Conservation (phyloP, 2,888 invertebrate species). For the Pyrrhosoma nymphula region DNA sequence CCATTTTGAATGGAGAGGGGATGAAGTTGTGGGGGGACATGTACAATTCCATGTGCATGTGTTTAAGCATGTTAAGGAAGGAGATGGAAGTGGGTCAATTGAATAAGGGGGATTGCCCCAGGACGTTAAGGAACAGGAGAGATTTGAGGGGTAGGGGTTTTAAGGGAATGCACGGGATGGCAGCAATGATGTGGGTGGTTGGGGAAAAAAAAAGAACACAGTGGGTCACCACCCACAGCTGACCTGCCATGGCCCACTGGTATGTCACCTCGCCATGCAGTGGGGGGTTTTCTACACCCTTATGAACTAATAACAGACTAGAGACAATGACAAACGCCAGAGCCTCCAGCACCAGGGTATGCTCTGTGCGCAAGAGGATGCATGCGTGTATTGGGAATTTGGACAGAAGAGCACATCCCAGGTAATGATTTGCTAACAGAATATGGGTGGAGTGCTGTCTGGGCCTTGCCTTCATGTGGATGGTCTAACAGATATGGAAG, state of each 20-base stretch:
- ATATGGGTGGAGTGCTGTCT: constrained; percentile 45
- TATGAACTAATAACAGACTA: constrained; percentile 59
- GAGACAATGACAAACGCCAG: constrained; percentile 38
- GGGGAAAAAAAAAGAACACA: constrained; percentile 66
- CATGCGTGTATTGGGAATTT: constrained; percentile 60
- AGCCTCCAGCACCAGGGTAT: constrained; percentile 50
- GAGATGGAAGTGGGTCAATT: not conserved
- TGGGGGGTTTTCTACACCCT: constrained; percentile 32
- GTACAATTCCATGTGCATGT: constrained; percentile 37
- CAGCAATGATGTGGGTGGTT: constrained; percentile 57
- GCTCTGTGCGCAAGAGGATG: constrained; percentile 59
- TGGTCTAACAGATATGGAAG: constrained; percentile 48
- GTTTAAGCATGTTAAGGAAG: not conserved
- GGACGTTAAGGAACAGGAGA: not conserved
- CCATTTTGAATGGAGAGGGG: constrained; percentile 26
- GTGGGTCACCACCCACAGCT: constrained; percentile 67
- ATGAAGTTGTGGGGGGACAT: not conserved
- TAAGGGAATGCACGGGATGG: constrained; percentile 40
- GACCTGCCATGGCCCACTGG: constrained; percentile 62
- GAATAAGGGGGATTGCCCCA: constrained; percentile 40
- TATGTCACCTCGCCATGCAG: not conserved
- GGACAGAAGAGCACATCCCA: constrained; percentile 64
- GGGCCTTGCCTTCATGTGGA: constrained; percentile 58
- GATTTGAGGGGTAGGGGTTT: not conserved
- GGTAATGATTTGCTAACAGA: constrained; percentile 52